Evolutionary conservation across 2,113 vertebrate genomes (phyloP).

Genomic region (Antigone vipio): DNA sequence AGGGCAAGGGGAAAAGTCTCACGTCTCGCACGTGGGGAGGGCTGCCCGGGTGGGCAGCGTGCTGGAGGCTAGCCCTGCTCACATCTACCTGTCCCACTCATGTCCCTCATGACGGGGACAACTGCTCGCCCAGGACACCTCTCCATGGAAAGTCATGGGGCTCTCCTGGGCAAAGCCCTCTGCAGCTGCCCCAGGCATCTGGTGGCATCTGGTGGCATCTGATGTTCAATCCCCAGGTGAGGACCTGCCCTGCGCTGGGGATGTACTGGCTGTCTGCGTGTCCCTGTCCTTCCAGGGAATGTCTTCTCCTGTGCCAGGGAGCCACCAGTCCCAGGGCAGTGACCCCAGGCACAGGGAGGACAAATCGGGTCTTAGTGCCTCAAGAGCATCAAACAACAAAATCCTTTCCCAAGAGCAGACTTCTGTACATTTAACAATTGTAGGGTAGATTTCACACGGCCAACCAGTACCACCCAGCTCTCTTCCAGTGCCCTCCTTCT

Average conservation of each 20-base stretch:
- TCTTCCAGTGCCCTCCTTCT: neutral
- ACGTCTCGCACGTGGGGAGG: fast-evolving
- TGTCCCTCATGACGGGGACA: neutral
- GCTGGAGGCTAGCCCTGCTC: neutral
- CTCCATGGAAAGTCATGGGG: neutral
- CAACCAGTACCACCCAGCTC: neutral
- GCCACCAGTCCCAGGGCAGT: fast-evolving
- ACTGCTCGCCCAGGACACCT: neutral
- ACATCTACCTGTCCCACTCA: neutral
- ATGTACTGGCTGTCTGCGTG: neutral
- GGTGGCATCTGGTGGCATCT: neutral
- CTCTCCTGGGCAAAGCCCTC: neutral
- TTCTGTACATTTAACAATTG: neutral
- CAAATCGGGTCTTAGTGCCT: neutral
- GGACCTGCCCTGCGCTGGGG: neutral
- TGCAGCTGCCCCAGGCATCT: neutral
- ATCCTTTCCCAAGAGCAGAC: neutral
- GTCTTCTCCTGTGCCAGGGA: neutral
- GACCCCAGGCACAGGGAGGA: neutral
- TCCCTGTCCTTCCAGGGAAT: neutral
- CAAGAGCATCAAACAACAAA: neutral
- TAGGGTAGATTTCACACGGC: neutral
- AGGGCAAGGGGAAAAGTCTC: neutral
- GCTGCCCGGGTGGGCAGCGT: neutral
- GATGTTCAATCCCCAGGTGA: neutral